These are phyloP conservation scores for Zosterops hypoxanthus DNA, from an alignment of 2,113 vertebrate species.

Conservation along the genomic window DNA sequence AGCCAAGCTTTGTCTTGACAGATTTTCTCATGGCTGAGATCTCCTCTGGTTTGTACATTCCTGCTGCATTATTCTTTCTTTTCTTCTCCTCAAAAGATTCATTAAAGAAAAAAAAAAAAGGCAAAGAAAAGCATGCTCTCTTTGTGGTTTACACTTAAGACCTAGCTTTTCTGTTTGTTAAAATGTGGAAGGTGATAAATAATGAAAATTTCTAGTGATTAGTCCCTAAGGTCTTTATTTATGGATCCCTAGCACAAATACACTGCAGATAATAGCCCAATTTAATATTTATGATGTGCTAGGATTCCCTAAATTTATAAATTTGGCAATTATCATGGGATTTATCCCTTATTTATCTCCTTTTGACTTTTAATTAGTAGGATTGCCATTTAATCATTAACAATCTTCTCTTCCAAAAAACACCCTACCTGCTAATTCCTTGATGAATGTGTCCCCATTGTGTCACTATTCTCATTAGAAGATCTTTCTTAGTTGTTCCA, in stretches of 20 bases:
- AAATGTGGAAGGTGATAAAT: conserved; percentile 45
- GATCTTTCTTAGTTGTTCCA: neutral
- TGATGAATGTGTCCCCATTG: conserved; percentile 42
- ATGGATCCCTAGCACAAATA: conserved; percentile 22
- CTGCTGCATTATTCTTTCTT: too few relatives aligned
- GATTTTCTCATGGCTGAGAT: neutral
- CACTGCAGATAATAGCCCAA: conserved; percentile 24
- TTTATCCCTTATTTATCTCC: conserved; percentile 50
- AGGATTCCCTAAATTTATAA: conserved; percentile 53
- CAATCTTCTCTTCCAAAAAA: conserved; percentile 3
- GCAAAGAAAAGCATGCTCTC: neutral
- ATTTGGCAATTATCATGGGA: conserved; percentile 41
- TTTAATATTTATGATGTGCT: conserved; percentile 53
- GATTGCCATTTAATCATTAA: conserved; percentile 57
- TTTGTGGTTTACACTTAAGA: conserved; percentile 24
- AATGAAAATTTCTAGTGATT: conserved; percentile 39
- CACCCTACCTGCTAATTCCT: conserved; percentile 15
- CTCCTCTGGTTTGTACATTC: neutral
- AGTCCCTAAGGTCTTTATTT: conserved; percentile 46
- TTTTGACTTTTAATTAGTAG: conserved; percentile 60
- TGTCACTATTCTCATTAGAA: neutral
- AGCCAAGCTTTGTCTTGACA: neutral
- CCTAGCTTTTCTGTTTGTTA: conserved; percentile 13
- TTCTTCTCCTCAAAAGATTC: neutral
- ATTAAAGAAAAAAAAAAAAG: neutral